A percentile compares a stretch with the other conserved stretches of the same genome.
phyloP scores from a whole-genome alignment of 2,797 vertebrate species.

The Melanogrammus aeglefinus region DNA sequence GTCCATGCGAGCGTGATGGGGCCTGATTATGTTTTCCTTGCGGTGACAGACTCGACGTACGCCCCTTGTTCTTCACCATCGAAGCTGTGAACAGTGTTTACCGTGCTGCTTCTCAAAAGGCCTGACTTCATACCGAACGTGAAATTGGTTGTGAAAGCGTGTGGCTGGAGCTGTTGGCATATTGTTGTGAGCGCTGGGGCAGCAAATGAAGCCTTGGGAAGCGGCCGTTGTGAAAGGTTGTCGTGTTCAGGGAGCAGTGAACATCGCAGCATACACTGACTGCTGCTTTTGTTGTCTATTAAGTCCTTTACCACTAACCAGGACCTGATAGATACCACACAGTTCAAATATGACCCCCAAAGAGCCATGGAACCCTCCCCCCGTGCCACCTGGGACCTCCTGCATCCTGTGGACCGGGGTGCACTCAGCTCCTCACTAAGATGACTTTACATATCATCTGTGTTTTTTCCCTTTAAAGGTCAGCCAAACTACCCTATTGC shows the following conservation, averaged over 20 bases:
- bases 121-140: constrained; percentile 31
- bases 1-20: no score
- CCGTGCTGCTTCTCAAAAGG: constrained; percentile 49
- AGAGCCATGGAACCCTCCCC: constrained; percentile 42
- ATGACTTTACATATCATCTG: no score
- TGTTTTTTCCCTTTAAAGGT: no score
- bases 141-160: constrained; percentile 43
- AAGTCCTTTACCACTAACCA: constrained; percentile 29
- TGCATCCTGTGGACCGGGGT: constrained; percentile 49
- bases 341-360: constrained; percentile 37
- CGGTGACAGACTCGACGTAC: no score
- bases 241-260: constrained; percentile 35
- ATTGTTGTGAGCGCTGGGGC: constrained; percentile 57
- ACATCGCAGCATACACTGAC: constrained; percentile 36
- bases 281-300: constrained; percentile 20
- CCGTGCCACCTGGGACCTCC: constrained; percentile 42
- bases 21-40: no score
- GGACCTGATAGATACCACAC: constrained; percentile 37
- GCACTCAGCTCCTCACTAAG: no score
- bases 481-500: no score
- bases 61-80: no score
- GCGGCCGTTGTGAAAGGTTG: constrained; percentile 53
- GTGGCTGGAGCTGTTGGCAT: constrained; percentile 48
- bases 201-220: constrained; percentile 71
- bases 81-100: no score